Evolutionary conservation across 2,888 invertebrate genomes (phyloP), one percentile per base, ranked within the genome.

Genomic region (Watsonalla cultraria): DNA sequence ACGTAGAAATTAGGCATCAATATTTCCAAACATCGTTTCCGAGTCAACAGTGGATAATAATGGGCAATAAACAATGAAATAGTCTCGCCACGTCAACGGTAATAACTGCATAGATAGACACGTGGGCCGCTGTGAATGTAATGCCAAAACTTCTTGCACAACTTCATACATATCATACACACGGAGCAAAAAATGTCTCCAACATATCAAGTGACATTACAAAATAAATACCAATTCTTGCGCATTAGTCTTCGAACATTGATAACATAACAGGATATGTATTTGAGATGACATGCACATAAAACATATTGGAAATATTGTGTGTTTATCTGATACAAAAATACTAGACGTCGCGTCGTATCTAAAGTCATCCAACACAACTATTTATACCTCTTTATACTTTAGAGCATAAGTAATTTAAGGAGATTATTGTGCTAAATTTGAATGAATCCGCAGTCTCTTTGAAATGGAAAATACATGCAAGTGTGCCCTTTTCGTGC

Each of bases 31-130:
- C 58, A 66, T 68, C 65, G 65, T 65, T 74, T 60, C 67, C 64
- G 62, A 61, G 61, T 65, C 61, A 57, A 54, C 60, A 62, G 58
- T 59, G 49, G 55, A 56, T 54, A 60, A 74, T 74, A 74, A 73
- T 70, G 61, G 68, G 63, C 69, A 65, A 74, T 77, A 73, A 76
- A 78, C 72, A 74, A 78, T 70, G 65, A 72, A 74, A 75, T 70
- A 66, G 71, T 42, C 62, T 70, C 63, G 61, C 59, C 70, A 58
- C 72, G 65, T 75, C 76, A 72, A 70, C 72, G 64, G 59, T 64
- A 68, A 69, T 72, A 67, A 55, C 54, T 61, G 58, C 57, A 54
- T 57, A 56, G 60, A 54, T 57, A 56, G 60, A 69, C 65, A 76
- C 76, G 82, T 80, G 78, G 79, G 78, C 53, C 58, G 72, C 55